Base-by-base conservation (phyloP, 2,888 invertebrate species). In the Polydrusus tereticollis region DNA sequence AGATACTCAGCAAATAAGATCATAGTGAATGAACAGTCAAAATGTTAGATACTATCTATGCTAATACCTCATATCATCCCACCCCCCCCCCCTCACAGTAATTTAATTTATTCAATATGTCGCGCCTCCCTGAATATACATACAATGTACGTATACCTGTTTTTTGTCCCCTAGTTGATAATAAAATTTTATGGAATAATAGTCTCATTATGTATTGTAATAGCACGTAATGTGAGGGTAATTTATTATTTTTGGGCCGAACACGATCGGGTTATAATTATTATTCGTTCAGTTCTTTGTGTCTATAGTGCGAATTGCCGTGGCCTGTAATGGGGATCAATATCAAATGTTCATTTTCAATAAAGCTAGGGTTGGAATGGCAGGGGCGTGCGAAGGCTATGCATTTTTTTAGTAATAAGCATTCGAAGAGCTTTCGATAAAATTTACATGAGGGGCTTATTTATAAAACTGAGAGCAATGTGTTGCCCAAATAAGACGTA, bases 211-310 rank as follows among this genome's bases (percentile, higher is more conserved):
- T 78, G 78, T 80, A 80, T 78, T 78, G 80, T 79, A 81, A 80
- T 80, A 72, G 79, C 65, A 72, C 74, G 78, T 81, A 80, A 81
- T 80, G 78, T 75, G 75, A 45, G 70, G 74, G 78, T 80, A 80
- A 81, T 82, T 79, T 80, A 80, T 80, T 80, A 80, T 80, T 79
- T 79, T 75, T 74, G 68, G 78, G 76, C 76, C 75, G 71, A 76
- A 77, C 78, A 80, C 79, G 80, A 81, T 81, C 78, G 79, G 79
- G 80, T 81, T 80, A 79, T 81, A 81, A 80, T 80, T 79, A 80
- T 80, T 79, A 74, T 74, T 74, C 78, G 78, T 75, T 74, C 77
- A 72, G 77, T 78, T 78, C 78, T 78, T 79, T 78, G 78, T 78
- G 78, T 76, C 77, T 71, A 68, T 75, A 69, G 77, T 76, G 77